Conservation (phyloP, 2,888 invertebrate species). For the Protophormia terraenovae region DNA sequence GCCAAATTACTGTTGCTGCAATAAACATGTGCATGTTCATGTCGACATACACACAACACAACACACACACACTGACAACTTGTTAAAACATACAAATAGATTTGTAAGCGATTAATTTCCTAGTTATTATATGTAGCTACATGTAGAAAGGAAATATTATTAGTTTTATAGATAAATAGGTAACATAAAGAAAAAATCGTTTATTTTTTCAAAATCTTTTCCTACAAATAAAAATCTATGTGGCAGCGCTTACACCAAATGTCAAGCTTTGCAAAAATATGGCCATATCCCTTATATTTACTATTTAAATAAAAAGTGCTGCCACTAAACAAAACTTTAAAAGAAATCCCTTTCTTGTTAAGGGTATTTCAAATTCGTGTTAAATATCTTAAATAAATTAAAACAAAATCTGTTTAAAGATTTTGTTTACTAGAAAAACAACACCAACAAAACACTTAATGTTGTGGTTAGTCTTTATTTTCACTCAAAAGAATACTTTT, state of each 20-base stretch:
- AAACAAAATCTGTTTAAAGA: not conserved
- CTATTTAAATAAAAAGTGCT: too few species aligned
- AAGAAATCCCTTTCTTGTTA: too few species aligned
- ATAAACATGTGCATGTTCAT: slow-evolving; percentile 33
- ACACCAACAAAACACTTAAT: not conserved
- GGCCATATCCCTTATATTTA: too few species aligned
- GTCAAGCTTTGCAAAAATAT: not conserved
- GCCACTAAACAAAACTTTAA: too few species aligned
- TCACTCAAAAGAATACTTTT: not conserved
- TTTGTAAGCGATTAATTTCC: slow-evolving; percentile 51
- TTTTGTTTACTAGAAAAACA: not conserved
- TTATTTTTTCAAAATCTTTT: not conserved
- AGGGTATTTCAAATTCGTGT: too few species aligned
- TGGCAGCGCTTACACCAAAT: not conserved
- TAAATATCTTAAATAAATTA: not conserved
- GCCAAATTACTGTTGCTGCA: slow-evolving; percentile 23
- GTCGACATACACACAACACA: not conserved
- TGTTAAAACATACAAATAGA: slow-evolving; percentile 21
- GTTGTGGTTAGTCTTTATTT: not conserved
- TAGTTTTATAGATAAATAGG: not conserved
- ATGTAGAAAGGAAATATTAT: not conserved
- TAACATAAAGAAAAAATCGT: not conserved
- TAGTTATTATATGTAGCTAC: slow-evolving; percentile 23
- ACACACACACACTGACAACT: not conserved
- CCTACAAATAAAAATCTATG: too few species aligned